phyloP scores from a whole-genome alignment of 2,888 invertebrate genomes.

The Maniola hyperantus region DNA sequence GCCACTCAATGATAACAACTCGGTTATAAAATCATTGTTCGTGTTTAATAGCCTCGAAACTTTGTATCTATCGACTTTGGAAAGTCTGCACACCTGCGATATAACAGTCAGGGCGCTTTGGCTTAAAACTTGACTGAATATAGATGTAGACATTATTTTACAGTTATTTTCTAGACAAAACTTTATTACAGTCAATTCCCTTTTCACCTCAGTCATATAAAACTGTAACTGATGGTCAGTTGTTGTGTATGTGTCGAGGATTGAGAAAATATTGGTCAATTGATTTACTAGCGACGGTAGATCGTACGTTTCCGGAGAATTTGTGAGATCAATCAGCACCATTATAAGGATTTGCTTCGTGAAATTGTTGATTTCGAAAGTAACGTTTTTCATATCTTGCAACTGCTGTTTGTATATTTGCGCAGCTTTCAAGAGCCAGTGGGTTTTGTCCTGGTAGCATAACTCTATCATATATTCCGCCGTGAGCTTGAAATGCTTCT shows the following conservation, averaged over 20 bases:
- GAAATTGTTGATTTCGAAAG: slow-evolving; percentile 76
- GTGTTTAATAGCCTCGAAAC: slow-evolving; percentile 73
- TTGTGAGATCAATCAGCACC: slow-evolving; percentile 76
- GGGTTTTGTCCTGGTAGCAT: slow-evolving; percentile 75
- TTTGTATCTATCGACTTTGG: slow-evolving; percentile 77
- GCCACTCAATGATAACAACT: slow-evolving; percentile 56
- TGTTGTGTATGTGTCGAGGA: slow-evolving; percentile 71
- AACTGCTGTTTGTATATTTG: slow-evolving; percentile 72
- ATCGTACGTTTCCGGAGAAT: slow-evolving; percentile 74
- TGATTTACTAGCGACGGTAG: slow-evolving; percentile 72
- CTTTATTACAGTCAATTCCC: slow-evolving; percentile 75
- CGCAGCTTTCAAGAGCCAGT: slow-evolving; percentile 76
- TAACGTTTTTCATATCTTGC: slow-evolving; percentile 73
- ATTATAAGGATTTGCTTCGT: slow-evolving; percentile 78
- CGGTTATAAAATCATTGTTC: slow-evolving; percentile 72
- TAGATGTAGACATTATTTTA: slow-evolving; percentile 76
- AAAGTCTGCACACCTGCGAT: slow-evolving; percentile 77
- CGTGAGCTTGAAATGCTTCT: slow-evolving; percentile 71
- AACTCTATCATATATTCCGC: slow-evolving; percentile 78
- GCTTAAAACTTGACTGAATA: slow-evolving; percentile 71
- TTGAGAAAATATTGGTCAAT: slow-evolving; percentile 74
- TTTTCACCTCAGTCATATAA: slow-evolving; percentile 76
- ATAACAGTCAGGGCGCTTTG: slow-evolving; percentile 77
- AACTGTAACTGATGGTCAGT: slow-evolving; percentile 72
- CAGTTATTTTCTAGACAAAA: slow-evolving; percentile 78